phyloP scores from a whole-genome alignment of 1,140 invertebrate genomes.

The Formica exsecta region DNA sequence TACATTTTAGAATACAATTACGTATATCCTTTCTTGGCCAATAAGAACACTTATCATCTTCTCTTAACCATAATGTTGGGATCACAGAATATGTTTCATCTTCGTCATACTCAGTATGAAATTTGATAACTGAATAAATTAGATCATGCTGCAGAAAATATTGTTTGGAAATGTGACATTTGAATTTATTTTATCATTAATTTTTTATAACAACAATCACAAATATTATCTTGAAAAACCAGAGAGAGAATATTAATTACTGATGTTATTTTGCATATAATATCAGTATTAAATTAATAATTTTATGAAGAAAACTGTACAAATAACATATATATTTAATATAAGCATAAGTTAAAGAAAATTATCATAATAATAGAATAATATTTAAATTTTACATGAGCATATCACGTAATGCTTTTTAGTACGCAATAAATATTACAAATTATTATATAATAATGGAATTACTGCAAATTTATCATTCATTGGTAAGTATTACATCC shows the following conservation, averaged over 20 bases:
- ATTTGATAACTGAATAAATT: constrained; percentile 11
- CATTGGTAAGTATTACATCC: too few relatives aligned
- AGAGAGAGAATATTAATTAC: background rate
- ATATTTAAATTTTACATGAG: background rate
- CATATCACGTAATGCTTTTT: background rate
- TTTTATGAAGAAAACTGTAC: too few relatives aligned
- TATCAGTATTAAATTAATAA: too few relatives aligned
- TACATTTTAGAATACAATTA: background rate
- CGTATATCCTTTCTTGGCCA: constrained; percentile 7
- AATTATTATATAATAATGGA: background rate
- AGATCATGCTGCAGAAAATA: background rate
- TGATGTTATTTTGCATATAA: background rate
- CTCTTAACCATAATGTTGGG: background rate
- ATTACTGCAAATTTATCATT: too few relatives aligned
- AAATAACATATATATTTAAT: too few relatives aligned
- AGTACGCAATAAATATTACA: background rate
- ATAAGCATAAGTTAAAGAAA: background rate
- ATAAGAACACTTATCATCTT: background rate
- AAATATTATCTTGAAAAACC: background rate
- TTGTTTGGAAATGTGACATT: background rate
- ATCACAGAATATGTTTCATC: constrained; percentile 11
- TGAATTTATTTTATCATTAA: background rate
- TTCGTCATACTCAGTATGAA: background rate
- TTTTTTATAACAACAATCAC: background rate
- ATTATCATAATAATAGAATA: background rate